Evolutionary conservation across 2,888 invertebrate genomes (phyloP), one percentile per base, ranked within the genome.

Genomic region (Phyllotreta striolata): DNA sequence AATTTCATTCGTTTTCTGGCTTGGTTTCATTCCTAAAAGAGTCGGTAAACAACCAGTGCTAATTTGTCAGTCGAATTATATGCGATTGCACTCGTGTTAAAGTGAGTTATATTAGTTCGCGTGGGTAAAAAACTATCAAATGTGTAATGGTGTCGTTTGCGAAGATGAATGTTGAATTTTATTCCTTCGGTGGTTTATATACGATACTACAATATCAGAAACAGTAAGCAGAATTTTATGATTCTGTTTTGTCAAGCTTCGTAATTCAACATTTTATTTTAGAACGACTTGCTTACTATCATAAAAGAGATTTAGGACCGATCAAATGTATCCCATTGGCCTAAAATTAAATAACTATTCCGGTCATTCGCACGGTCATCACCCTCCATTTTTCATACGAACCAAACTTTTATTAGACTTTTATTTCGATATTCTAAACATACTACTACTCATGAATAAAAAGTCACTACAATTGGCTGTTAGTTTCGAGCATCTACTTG

Each of bases 271-370:
- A 72, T 72, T 69, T 72, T 67, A 72, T 73, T 73, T 70, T 70
- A 72, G 66, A 73, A 67, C 72, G 71, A 73, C 66, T 69, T 70
- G 70, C 66, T 64, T 68, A 51, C 64, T 69, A 68, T 66, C 63
- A 71, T 74, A 73, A 73, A 73, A 71, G 70, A 72, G 74, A 74
- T 74, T 74, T 74, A 73, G 68, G 70, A 68, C 66, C 72, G 66
- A 69, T 69, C 67, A 72, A 72, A 72, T 67, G 68, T 70, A 70
- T 67, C 68, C 68, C 64, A 73, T 74, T 73, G 74, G 73, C 70
- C 70, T 69, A 72, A 74, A 74, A 74, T 75, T 72, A 75, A 75
- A 75, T 72, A 72, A 73, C 73, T 64, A 69, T 70, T 71, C 67
- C 69, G 71, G 70, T 73, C 70, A 73, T 75, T 74, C 71, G 66